Base-by-base conservation (phyloP, 1,140 invertebrate genomes). In the Lutraria rhynchaena region DNA sequence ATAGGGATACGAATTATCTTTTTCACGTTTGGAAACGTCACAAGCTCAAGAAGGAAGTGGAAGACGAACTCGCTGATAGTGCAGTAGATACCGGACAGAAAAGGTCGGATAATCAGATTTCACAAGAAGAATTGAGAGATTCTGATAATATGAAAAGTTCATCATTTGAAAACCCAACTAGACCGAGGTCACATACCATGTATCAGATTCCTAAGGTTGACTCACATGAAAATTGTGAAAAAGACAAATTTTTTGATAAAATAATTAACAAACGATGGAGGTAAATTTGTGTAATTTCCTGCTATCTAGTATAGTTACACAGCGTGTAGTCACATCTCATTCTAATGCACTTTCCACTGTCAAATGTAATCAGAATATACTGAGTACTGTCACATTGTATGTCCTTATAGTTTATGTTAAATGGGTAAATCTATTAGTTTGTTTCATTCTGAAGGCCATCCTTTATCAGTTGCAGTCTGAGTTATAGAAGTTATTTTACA, bases 1-100 rank as follows among this genome's bases (percentile, higher is more conserved):
- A 97, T 93, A 95, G 95, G 87, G 97, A 98, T 92, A 97, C 96
- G 69, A 95, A 95, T 91, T 92, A 96, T 87, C 94, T 87, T 33
- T 81, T 88, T 60, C 88, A 88, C 49, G 85, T 85, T 46, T 83
- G 84, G 63, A 89, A 89, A 82, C 82, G 85, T 27, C 83, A 85
- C 46, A 83, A 76, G 57, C 63, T 85, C 29, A 83, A 86, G 74
- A 65, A 82, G 31, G 82, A 75, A 1, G 24, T 49, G 19, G 35
- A 35, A 31, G 58, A 76, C 9, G 41, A 73, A 58, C 24, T 19
- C 37, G 33, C 44, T 24, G 70, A 73, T 58, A 73, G 55, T 73
- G 70, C 29, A 35, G 55, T 73, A 44, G 53, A 41, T 15, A 11
- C 55, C 55, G 70, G 70, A 58, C 63, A 67, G 33, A 44, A 33